Percentiles rank a stretch among this genome's conserved stretches.
phyloP scores from a whole-genome alignment of 2,113 vertebrate genomes.

The Peromyscus leucopus region DNA sequence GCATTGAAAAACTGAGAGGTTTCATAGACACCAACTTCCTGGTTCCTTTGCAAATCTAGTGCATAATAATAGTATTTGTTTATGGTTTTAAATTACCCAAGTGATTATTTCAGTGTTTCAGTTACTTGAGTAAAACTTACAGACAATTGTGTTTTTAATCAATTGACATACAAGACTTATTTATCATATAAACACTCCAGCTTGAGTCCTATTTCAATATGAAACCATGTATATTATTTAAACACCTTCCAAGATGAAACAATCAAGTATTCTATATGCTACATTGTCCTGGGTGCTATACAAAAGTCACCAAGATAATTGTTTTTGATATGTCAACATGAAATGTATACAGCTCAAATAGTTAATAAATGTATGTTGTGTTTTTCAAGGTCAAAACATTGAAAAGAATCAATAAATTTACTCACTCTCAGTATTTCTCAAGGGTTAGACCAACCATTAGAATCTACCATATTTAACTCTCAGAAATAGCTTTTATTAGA shows the following conservation, averaged over 20 bases:
- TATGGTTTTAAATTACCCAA: background rate
- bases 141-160: background rate
- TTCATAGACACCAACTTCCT: background rate
- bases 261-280: background rate
- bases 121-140: background rate
- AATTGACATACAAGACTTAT: background rate
- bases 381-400: background rate
- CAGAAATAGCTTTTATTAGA: background rate
- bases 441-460: background rate
- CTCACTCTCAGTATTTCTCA: background rate
- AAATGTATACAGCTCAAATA: background rate
- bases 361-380: background rate
- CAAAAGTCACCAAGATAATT: background rate
- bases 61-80: background rate
- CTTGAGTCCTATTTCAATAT: background rate
- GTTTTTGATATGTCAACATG: constrained; percentile 37
- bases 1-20: background rate
- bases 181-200: background rate
- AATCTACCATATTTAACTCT: background rate
- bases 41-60: background rate
- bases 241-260: background rate
- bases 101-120: background rate
- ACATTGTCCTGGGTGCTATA: background rate
- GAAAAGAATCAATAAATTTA: background rate
- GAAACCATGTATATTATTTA: background rate